phyloP scores from a whole-genome alignment of 2,797 vertebrate species.

The Knipowitschia caucasica region DNA sequence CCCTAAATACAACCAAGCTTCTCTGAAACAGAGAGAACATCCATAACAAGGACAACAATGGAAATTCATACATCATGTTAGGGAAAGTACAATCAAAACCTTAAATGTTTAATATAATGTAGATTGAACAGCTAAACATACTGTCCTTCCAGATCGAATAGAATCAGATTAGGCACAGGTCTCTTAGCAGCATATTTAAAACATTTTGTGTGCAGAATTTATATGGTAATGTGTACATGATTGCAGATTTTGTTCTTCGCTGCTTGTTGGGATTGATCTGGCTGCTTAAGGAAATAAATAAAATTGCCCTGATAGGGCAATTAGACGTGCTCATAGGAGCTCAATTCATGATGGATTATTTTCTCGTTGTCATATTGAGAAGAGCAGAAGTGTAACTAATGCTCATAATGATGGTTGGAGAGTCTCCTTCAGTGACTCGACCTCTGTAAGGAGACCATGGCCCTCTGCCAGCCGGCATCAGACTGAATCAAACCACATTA shows the following conservation, averaged over 20 bases:
- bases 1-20: too few relatives aligned
- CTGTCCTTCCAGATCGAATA: too few relatives aligned
- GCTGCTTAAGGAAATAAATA: not conserved
- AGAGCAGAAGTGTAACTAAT: slow-evolving; percentile 8
- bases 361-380: slow-evolving; percentile 1
- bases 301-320: not conserved
- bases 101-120: too few relatives aligned
- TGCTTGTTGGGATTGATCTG: not conserved
- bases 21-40: too few relatives aligned
- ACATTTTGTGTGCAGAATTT: too few relatives aligned
- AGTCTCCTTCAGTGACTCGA: not conserved
- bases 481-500: slow-evolving; percentile 7
- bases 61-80: too few relatives aligned
- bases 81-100: too few relatives aligned
- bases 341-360: not conserved
- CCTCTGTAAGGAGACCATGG: not conserved
- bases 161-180: too few relatives aligned
- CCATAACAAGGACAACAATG: too few relatives aligned
- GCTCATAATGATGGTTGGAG: slow-evolving; percentile 1
- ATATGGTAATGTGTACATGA: too few relatives aligned
- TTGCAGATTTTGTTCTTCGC: not conserved
- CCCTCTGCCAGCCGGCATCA: not conserved
- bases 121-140: too few relatives aligned
- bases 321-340: not conserved
- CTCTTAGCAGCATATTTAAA: too few relatives aligned